A percentile compares a stretch with the other conserved stretches of the same genome.
These are phyloP conservation scores for Pyrgilauda ruficollis DNA, from an alignment of 2,113 vertebrate species.

Conservation along the genomic window DNA sequence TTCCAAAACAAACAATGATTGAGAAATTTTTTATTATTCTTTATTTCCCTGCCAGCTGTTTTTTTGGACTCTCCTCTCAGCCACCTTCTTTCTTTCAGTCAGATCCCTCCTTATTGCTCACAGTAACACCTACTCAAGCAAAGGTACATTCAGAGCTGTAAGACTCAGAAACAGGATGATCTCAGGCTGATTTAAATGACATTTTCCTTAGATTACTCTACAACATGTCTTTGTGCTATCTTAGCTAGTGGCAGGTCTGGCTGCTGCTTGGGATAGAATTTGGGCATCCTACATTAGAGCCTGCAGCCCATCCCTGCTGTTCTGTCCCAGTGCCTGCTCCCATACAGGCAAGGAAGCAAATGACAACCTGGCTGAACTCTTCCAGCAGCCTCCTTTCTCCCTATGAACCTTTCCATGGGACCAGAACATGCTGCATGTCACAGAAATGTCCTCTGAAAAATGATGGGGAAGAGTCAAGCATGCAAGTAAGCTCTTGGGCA, in stretches of 20 bases:
- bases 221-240: not conserved
- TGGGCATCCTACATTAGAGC: not conserved
- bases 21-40: slow-evolving; percentile 63
- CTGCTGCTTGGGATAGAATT: not conserved
- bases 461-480: not conserved
- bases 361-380: not conserved
- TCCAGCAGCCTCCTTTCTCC: not conserved
- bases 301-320: not conserved
- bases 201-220: not conserved
- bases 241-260: not conserved
- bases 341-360: not conserved
- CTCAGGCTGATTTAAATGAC: not conserved
- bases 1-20: slow-evolving; percentile 74
- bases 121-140: slow-evolving; percentile 62
- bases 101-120: slow-evolving; percentile 55
- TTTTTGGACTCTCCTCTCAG: slow-evolving; percentile 36
- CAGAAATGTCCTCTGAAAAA: not conserved
- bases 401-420: not conserved
- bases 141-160: not conserved
- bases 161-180: not conserved
- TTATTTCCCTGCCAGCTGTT: slow-evolving; percentile 70
- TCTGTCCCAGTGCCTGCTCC: not conserved
- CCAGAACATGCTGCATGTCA: not conserved
- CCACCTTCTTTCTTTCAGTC: slow-evolving; percentile 65
- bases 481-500: not conserved